Evolutionary conservation across 2,888 invertebrate species (phyloP).

Genomic region (Agrochola litura): DNA sequence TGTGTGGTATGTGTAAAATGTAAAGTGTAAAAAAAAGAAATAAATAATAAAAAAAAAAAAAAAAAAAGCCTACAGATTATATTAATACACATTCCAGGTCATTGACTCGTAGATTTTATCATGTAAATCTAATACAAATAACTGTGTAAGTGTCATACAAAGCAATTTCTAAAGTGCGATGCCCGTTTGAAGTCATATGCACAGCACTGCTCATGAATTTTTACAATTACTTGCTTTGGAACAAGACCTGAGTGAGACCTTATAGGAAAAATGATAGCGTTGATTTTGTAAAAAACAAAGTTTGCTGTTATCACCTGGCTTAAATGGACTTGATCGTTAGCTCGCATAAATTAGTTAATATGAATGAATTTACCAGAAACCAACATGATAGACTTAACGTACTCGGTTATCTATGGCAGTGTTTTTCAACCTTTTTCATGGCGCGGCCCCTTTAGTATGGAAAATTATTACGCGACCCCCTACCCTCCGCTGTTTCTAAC

Average conservation of each 20-base stretch:
- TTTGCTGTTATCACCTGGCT: not conserved
- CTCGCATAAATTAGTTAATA: not conserved
- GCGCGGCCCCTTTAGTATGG: no score
- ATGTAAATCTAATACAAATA: constrained; percentile 37
- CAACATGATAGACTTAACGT: not conserved
- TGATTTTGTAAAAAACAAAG: not conserved
- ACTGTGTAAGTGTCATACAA: constrained; percentile 17
- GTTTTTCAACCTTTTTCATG: no score
- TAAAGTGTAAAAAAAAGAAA: no score
- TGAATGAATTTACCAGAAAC: not conserved
- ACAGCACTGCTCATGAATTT: not conserved
- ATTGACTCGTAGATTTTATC: constrained; percentile 37
- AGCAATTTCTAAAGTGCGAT: constrained; percentile 43
- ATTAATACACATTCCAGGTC: constrained; percentile 27
- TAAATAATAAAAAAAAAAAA: no score
- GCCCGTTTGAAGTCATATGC: constrained; percentile 15
- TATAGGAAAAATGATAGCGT: no score
- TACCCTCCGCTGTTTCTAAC: no score
- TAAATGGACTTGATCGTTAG: not conserved
- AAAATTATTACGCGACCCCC: no score
- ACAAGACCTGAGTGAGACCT: not conserved
- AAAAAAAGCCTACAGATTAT: constrained; percentile 1
- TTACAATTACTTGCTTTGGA: not conserved
- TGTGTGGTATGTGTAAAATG: no score
- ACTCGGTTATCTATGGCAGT: not conserved